These are phyloP conservation scores for Piezodorus guildinii DNA, from an alignment of 1,140 invertebrate species.

Conservation along the genomic window DNA sequence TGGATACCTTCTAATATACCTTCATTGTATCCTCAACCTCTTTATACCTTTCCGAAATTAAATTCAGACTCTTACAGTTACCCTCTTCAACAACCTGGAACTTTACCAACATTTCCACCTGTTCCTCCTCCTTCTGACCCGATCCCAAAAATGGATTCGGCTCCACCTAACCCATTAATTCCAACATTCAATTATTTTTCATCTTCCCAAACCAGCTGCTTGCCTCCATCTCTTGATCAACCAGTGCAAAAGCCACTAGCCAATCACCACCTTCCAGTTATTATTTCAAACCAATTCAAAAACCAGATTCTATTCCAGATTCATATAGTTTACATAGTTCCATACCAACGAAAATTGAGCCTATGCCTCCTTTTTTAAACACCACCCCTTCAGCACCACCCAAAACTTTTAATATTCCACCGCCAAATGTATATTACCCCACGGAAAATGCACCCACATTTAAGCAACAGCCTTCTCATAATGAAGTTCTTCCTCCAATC, in stretches of 20 bases:
- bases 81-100: too few species aligned
- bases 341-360: neutral
- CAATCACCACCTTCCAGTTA: neutral
- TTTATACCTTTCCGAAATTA: too few species aligned
- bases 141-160: neutral
- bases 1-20: too few species aligned
- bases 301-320: neutral
- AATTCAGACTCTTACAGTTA: too few species aligned
- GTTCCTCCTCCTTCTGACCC: neutral
- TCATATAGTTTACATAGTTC: neutral
- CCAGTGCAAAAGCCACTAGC: neutral
- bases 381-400: neutral
- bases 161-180: neutral
- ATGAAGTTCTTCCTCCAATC: too few species aligned
- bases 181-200: conserved; percentile 7
- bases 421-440: neutral
- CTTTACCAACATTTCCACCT: neutral
- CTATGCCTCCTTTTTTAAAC: neutral
- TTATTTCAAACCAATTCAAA: conserved; percentile 2
- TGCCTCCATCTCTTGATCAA: neutral
- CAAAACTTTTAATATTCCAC: neutral
- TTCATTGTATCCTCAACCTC: too few species aligned
- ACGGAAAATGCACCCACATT: neutral
- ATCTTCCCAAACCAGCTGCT: neutral
- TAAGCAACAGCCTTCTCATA: too few species aligned